Evolutionary conservation across 2,888 invertebrate species (phyloP).

Genomic region (Eupsilia transversa): DNA sequence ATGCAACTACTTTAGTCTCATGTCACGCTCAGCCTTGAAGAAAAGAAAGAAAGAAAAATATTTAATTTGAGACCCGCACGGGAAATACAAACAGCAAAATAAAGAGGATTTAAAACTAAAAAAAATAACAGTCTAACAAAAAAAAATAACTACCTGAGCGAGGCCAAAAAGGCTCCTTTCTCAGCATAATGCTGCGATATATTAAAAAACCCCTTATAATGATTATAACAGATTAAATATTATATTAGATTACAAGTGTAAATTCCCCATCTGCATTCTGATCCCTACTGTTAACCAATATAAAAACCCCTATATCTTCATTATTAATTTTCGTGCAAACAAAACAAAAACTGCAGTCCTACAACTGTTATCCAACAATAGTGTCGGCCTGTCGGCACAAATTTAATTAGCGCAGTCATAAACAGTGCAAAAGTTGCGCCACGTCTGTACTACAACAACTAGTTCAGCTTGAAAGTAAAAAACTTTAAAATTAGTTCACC

Average conservation of each 20-base stretch:
- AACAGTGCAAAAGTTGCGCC: constrained; percentile 51
- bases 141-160: too few relatives aligned
- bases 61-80: too few relatives aligned
- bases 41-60: too few relatives aligned
- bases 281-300: background rate
- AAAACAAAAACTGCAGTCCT: background rate
- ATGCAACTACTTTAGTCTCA: background rate
- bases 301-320: background rate
- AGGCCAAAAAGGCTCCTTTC: too few relatives aligned
- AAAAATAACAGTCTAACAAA: too few relatives aligned
- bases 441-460: constrained; percentile 41
- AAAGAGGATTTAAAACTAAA: too few relatives aligned
- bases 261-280: background rate
- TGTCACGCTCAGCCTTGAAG: background rate
- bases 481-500: constrained; percentile 66
- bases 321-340: background rate
- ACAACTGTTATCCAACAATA: constrained; percentile 1
- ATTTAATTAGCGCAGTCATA: constrained; percentile 63
- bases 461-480: constrained; percentile 55
- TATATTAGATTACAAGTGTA: too few relatives aligned
- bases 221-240: too few relatives aligned
- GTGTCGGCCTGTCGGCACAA: constrained; percentile 6
- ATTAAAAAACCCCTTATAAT: too few relatives aligned
- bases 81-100: too few relatives aligned
- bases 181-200: too few relatives aligned